Evolutionary conservation across 2,888 invertebrate genomes (phyloP).

Genomic region (Hoplodrina ambigua): DNA sequence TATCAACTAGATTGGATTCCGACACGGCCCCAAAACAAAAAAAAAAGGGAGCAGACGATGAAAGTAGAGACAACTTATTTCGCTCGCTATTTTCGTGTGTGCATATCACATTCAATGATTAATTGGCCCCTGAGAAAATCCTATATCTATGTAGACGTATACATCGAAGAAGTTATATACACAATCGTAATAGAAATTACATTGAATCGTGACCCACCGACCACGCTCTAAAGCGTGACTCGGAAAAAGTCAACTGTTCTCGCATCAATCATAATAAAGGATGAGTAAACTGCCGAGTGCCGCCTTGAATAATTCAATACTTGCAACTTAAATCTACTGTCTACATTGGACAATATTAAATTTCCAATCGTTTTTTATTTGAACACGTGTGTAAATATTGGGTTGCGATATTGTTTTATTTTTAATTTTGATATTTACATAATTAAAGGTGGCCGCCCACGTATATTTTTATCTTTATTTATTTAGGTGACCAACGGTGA

Average conservation of each 20-base stretch:
- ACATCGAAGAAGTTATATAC: conserved; percentile 10
- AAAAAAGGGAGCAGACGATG: not conserved
- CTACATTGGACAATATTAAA: conserved; percentile 24
- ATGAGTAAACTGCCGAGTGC: conserved; percentile 52
- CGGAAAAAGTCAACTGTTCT: conserved; percentile 58
- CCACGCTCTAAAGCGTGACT: conserved; percentile 55
- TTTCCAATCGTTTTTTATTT: conserved; percentile 27
- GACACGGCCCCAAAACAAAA: not conserved
- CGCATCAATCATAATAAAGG: conserved; percentile 58
- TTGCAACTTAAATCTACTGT: conserved; percentile 40
- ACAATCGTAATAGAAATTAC: conserved; percentile 55
- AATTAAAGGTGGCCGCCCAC: conserved; percentile 26
- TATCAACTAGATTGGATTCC: conserved; percentile 6
- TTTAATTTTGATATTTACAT: conserved; percentile 27
- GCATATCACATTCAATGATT: not conserved
- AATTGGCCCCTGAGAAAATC: not conserved
- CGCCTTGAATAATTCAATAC: conserved; percentile 61
- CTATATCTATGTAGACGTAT: not conserved
- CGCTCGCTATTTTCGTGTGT: not conserved
- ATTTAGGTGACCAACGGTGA: too few species aligned
- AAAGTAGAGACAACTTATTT: not conserved
- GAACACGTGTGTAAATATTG: conserved; percentile 46
- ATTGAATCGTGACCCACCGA: conserved; percentile 57
- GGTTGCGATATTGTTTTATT: conserved; percentile 13
- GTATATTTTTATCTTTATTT: not conserved